Percentiles rank a stretch among this genome's conserved stretches.
phyloP scores from a whole-genome alignment of 1,140 invertebrate species.

The Drosophila melanica region DNA sequence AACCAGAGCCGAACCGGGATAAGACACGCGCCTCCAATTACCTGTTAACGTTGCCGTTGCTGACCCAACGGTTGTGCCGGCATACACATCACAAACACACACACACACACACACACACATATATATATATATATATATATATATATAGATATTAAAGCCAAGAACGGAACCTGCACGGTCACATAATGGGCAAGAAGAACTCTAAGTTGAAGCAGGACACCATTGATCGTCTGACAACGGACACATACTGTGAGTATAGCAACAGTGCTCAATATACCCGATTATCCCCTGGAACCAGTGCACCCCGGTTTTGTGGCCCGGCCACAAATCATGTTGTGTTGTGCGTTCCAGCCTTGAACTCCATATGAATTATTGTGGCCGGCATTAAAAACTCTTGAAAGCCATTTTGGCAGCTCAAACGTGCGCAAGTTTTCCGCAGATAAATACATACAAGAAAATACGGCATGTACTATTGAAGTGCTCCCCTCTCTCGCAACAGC shows the following conservation, averaged over 20 bases:
- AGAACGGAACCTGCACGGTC: constrained; percentile 1
- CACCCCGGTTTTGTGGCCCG: not conserved
- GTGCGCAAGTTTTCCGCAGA: constrained; percentile 44
- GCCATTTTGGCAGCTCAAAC: constrained; percentile 64
- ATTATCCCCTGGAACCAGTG: not conserved
- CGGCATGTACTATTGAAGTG: constrained; percentile 31
- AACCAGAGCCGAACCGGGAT: constrained; percentile 50
- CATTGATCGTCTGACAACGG: constrained; percentile 93
- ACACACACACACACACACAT: not conserved
- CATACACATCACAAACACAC: not conserved
- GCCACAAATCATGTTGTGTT: constrained; percentile 46
- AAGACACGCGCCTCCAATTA: constrained; percentile 69
- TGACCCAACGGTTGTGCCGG: no score
- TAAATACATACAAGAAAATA: constrained; percentile 27
- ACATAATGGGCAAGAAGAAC: constrained; percentile 93
- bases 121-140: not conserved
- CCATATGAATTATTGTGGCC: constrained; percentile 51
- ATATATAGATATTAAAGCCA: constrained; percentile 1
- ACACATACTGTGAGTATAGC: constrained; percentile 94
- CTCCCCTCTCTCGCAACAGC: no score
- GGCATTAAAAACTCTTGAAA: constrained; percentile 51
- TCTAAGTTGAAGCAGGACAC: constrained; percentile 96
- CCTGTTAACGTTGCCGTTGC: constrained; percentile 52
- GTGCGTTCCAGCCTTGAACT: constrained; percentile 66
- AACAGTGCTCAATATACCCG: not conserved